These are phyloP conservation scores for Amphipyra tragopoginis DNA, from an alignment of 2,888 invertebrate genomes.

Conservation along the genomic window DNA sequence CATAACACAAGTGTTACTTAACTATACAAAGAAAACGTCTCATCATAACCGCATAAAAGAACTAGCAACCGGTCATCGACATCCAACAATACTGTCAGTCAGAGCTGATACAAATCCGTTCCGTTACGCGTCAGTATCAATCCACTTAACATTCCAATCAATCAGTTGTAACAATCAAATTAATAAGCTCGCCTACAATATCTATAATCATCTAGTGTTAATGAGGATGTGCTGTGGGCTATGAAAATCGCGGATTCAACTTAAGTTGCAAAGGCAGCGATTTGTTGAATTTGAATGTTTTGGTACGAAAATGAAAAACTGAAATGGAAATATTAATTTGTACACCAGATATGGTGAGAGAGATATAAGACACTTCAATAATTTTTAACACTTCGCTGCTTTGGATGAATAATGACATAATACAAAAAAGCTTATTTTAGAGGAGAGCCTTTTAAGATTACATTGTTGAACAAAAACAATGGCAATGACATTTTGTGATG, in stretches of 20 bases:
- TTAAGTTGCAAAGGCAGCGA: slow-evolving; percentile 2
- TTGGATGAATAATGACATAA: too few species aligned
- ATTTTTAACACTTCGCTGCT: too few species aligned
- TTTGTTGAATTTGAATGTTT: neutral
- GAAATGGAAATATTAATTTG: too few species aligned
- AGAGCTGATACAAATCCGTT: slow-evolving; percentile 57
- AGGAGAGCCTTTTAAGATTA: too few species aligned
- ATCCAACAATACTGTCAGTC: slow-evolving; percentile 55
- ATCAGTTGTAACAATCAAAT: slow-evolving; percentile 69
- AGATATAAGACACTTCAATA: too few species aligned
- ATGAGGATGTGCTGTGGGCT: slow-evolving; percentile 61
- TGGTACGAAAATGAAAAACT: too few species aligned
- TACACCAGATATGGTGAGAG: too few species aligned
- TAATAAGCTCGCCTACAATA: slow-evolving; percentile 64
- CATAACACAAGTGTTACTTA: slow-evolving; percentile 38
- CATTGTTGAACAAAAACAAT: too few species aligned
- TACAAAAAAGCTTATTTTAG: too few species aligned
- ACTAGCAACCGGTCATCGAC: slow-evolving; percentile 53
- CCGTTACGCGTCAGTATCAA: slow-evolving; percentile 61
- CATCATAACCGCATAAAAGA: slow-evolving; percentile 41
- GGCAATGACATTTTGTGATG: too few species aligned
- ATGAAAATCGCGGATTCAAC: slow-evolving; percentile 20
- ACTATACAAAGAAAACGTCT: slow-evolving; percentile 29
- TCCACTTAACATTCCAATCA: slow-evolving; percentile 73
- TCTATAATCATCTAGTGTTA: slow-evolving; percentile 62